Conservation (phyloP, 2,797 vertebrate genomes). For the Syngnathus rostellatus region DNA sequence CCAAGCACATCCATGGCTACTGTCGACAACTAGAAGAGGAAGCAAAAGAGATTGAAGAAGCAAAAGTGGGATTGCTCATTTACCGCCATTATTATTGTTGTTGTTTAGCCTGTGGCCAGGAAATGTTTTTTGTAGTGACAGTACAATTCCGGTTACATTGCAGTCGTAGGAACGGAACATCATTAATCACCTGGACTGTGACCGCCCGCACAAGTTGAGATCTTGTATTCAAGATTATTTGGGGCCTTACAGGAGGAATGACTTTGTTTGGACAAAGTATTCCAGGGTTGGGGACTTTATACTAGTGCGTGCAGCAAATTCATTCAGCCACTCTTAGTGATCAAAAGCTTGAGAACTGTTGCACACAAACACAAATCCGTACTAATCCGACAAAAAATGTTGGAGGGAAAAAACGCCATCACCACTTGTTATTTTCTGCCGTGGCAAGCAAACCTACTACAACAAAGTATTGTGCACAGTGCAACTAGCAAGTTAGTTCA, state of each 20-base stretch:
- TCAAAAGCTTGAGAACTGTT: conserved; percentile 19
- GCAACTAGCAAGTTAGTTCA: not conserved
- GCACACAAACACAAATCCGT: conserved; percentile 33
- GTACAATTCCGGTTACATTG: no score
- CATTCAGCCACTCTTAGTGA: conserved; percentile 7
- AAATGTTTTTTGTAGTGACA: no score
- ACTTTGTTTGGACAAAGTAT: not conserved
- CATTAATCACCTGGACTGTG: not conserved
- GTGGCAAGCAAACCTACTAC: not conserved
- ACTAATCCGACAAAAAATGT: conserved; percentile 34
- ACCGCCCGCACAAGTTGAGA: not conserved
- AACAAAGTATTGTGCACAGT: not conserved
- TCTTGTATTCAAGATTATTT: not conserved
- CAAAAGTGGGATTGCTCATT: no score
- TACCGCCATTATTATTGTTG: no score
- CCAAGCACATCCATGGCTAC: conserved; percentile 81
- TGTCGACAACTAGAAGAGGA: conserved; percentile 40
- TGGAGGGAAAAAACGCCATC: not conserved
- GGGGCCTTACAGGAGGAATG: not conserved
- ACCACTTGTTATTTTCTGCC: not conserved
- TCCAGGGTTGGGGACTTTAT: not conserved
- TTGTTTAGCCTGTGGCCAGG: no score
- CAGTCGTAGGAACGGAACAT: no score
- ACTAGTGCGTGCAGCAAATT: conserved; percentile 2
- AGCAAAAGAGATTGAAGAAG: not conserved